A percentile compares a stretch with the other conserved stretches of the same genome.
Evolutionary conservation across 2,888 invertebrate genomes (phyloP).

Genomic region (Anthophora plumipes): DNA sequence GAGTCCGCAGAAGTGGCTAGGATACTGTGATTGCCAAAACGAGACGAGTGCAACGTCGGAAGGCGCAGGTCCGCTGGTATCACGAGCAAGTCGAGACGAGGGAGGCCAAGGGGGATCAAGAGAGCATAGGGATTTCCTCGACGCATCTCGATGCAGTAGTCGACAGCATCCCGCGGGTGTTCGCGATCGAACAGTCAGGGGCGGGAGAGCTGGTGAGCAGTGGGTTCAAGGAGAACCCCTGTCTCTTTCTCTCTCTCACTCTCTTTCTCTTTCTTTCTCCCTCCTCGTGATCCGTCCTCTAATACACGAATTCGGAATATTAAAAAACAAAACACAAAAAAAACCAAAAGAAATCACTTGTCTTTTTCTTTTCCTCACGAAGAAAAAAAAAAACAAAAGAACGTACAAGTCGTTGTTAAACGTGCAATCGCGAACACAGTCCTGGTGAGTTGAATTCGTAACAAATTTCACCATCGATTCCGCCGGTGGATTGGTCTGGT

Average conservation of each 20-base stretch:
- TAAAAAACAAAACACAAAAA: too few species aligned
- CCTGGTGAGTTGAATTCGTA: too few species aligned
- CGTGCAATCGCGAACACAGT: too few species aligned
- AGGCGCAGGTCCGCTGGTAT: slow-evolving; percentile 58
- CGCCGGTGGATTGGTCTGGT: background rate
- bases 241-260: slow-evolving; percentile 33
- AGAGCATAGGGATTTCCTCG: slow-evolving; percentile 50
- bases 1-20: slow-evolving; percentile 2
- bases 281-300: slow-evolving; percentile 10
- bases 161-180: slow-evolving; percentile 76
- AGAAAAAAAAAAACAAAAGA: background rate
- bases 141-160: slow-evolving; percentile 69
- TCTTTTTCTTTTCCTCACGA: background rate
- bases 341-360: too few species aligned
- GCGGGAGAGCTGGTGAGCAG: slow-evolving; percentile 53
- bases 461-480: too few species aligned
- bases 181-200: slow-evolving; percentile 73
- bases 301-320: background rate
- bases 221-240: slow-evolving; percentile 28
- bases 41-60: slow-evolving; percentile 25
- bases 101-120: slow-evolving; percentile 22
- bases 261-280: background rate
- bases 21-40: slow-evolving; percentile 42
- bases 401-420: too few species aligned
- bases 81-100: slow-evolving; percentile 23